Evolutionary conservation across 2,888 invertebrate species (phyloP), one percentile per base, ranked within the genome.

Genomic region (Mesochorus sp.): DNA sequence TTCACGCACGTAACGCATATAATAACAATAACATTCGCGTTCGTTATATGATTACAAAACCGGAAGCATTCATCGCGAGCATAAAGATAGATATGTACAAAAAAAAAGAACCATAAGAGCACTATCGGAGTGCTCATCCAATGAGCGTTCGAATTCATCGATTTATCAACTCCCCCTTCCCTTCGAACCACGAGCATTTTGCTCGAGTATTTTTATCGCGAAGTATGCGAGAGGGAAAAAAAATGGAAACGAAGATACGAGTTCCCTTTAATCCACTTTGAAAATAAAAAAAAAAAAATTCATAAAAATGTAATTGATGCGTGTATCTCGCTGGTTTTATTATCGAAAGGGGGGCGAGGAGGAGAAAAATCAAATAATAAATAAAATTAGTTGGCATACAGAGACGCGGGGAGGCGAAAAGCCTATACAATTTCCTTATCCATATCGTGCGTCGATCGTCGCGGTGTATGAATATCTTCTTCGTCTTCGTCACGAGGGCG

Each of bases 381-480:
- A 34, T 37, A 57, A 68, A 44, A 47, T 37, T 37, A 28, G 19
- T 39, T n/a, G 26, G 24, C n/a, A 19, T 21, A 17, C 19, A 19
- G n/a, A n/a, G n/a, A n/a, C n/a, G n/a, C n/a, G n/a, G 26, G 31
- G 34, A 59, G 6, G 44, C 17, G 47, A 34, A 28, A n/a, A 42
- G 57, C 24, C 47, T 37, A 21, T 59, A 62, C 62, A 70, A 78
- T 73, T 73, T 73, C 31, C 57, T 70, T 62, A 64, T 78, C 59
- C 66, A 34, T 74, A 53, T 64, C 64, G 49, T n/a, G 42, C n/a
- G 17, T 51, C 59, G 74, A 49, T 62, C 64, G 68, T 67, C 68
- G 64, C 57, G 39, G 44, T 26, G 49, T 49, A 66, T 24, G 47
- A 73, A n/a, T n/a, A n/a, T n/a, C n/a, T n/a, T 59, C 57, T 49